Conservation (phyloP, 2,888 invertebrate species). For the Eucriotettix oculatus region DNA sequence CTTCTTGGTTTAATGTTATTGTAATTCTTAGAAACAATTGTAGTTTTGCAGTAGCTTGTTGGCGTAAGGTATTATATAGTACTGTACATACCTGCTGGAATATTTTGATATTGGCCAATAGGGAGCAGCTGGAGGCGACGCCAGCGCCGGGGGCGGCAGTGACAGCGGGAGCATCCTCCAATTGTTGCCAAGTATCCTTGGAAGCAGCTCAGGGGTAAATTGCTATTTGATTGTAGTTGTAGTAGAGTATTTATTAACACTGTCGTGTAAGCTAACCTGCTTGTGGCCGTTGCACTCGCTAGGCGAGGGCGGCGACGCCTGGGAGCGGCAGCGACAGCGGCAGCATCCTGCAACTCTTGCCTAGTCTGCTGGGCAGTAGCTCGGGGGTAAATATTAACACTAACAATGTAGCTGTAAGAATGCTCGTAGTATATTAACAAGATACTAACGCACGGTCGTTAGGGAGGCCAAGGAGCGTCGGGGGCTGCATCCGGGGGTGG, state of each 20-base stretch:
- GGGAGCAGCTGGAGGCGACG: background rate
- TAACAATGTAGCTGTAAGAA: background rate
- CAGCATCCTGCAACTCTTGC: background rate
- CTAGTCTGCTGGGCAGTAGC: background rate
- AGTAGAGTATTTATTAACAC: no score
- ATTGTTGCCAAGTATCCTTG: background rate
- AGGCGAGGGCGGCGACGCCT: background rate
- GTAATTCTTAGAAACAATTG: no score
- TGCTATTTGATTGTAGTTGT: background rate
- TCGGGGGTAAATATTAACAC: background rate
- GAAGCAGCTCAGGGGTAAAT: background rate
- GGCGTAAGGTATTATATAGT: no score
- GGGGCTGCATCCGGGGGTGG: background rate
- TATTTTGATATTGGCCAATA: no score
- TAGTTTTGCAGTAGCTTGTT: no score
- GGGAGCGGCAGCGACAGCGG: background rate
- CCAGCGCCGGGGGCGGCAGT: background rate
- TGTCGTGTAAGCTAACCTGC: background rate
- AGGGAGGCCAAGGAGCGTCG: no score
- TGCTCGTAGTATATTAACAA: no score
- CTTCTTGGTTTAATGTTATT: no score
- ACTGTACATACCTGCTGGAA: no score
- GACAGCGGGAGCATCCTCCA: background rate
- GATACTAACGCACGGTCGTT: no score
- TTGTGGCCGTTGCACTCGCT: background rate